Conservation (phyloP, 2,888 invertebrate genomes). For the Steinernema hermaphroditum region DNA sequence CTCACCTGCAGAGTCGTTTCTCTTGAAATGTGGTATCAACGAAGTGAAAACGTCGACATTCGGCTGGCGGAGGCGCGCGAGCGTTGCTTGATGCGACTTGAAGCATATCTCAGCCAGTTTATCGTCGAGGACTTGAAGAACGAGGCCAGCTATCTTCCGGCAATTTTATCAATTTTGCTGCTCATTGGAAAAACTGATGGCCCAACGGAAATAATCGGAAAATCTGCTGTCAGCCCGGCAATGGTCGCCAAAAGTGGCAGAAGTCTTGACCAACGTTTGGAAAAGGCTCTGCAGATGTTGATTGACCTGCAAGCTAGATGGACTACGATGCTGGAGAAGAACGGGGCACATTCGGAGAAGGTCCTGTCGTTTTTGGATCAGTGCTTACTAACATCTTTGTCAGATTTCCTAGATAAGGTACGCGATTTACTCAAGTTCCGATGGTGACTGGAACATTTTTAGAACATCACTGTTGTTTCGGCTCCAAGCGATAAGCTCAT, state of each 20-base stretch:
- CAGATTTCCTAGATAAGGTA: conserved; percentile 58
- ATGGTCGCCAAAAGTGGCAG: not conserved
- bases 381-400: conserved; percentile 53
- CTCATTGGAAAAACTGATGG: not conserved
- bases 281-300: not conserved
- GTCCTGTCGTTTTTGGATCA: conserved; percentile 50
- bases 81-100: not conserved
- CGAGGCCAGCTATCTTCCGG: not conserved
- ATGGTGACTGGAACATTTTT: too few relatives aligned
- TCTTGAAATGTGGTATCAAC: not conserved
- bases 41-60: not conserved
- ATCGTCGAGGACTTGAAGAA: not conserved
- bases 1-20: not conserved
- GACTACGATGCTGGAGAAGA: not conserved
- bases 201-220: not conserved
- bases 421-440: too few relatives aligned
- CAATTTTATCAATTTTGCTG: not conserved
- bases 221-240: not conserved
- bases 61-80: not conserved
- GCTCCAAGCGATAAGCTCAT: conserved; percentile 52
- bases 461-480: conserved; percentile 50
- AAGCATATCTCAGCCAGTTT: not conserved
- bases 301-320: not conserved
- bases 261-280: not conserved
- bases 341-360: not conserved